Base-by-base conservation (phyloP, 2,797 vertebrate species). In the Sebastes matsubarae region DNA sequence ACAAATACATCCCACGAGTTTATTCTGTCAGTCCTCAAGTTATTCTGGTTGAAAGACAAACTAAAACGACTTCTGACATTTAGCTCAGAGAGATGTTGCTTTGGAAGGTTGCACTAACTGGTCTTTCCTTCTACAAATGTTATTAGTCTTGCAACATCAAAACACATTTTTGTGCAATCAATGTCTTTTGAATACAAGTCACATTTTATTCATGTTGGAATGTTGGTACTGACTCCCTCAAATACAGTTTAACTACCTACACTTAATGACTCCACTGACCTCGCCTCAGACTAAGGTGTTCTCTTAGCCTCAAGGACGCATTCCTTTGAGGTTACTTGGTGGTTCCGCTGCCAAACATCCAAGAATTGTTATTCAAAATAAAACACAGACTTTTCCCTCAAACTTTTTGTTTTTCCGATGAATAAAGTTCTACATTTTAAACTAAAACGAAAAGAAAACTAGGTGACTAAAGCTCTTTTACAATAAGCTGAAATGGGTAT, bases 1-100 rank as follows among this genome's bases (percentile, higher is more conserved):
- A 1, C 77, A 71, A 36, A 88, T 76, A 86, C 77, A 85, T 64
- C 86, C 64, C 77, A 13, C 57, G 72, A 72, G 81, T 82, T 78
- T 55, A 82, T 65, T 77, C 78, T 8, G 72, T 77, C 75, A 61
- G 36, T 70, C 84, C n/a, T 30, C 61, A 42, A 30, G 79, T 83
- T 81, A 85, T 89, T 89, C 66, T 87, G 61, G 79, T 72, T 71
- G 84, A 63, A 72, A 76, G 85, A 68, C 54, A 14, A 68, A 75
- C 68, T 66, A 20, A 77, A 85, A 18, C 11, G 14, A 69, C 70
- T 72, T 30, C n/a, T 85, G 77, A 82, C 82, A 80, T 88, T 87
- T 68, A 84, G 30, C 55, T 76, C 61, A 25, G 61, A 36, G 27
- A 38, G 52, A 24, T 61, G 78, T 32, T 72, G 42, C 57, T 59